Evolutionary conservation across 1,140 invertebrate species (phyloP), one percentile per base, ranked within the genome.

Genomic region (Listronotus oregonensis): DNA sequence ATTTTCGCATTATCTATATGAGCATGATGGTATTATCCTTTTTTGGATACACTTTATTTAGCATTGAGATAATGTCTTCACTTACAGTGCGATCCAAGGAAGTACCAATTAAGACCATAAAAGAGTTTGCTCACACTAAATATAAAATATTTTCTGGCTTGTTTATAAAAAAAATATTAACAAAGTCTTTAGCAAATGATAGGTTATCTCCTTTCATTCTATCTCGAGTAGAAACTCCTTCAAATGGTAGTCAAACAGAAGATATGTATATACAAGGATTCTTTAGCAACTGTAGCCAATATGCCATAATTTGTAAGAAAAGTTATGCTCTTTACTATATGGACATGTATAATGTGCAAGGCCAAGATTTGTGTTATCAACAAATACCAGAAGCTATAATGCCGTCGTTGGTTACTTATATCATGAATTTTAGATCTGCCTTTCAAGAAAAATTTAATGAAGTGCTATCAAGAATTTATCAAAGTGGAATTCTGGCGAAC

Each of bases 381-480:
- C 6, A 42, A 11, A 14, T 66, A 14, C 9, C 18, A 32, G 55
- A 66, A 42, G n/a, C 64, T 8, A 34, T 66, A 59, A 54, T 66
- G 47, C 64, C 64, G 1, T 59, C 55, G 5, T 17, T 66, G 34
- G 31, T 39, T 12, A 47, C 64, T 8, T 66, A 51, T 32, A 52
- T 66, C 21, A 15, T 66, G 6, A 27, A 21, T 14, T 66, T 32
- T 14, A 37, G 56, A 52, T 58, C 43, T 15, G 34, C 40, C 2
- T 59, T 40, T 37, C 17, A 18, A 6, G 55, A 51, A 0, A 63
- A 43, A 14, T 11, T 63, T n/a, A 56, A 63, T 47, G 21, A 34
- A 10, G 2, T 54, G 8, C n/a, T 63, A 6, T 27, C 17, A 6
- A 6, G 27, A 17, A 37, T 63, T 21, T 31, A 34, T 10, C 39